These are phyloP conservation scores for Urophycis tenuis DNA, from an alignment of 2,797 vertebrate genomes.

Conservation along the genomic window DNA sequence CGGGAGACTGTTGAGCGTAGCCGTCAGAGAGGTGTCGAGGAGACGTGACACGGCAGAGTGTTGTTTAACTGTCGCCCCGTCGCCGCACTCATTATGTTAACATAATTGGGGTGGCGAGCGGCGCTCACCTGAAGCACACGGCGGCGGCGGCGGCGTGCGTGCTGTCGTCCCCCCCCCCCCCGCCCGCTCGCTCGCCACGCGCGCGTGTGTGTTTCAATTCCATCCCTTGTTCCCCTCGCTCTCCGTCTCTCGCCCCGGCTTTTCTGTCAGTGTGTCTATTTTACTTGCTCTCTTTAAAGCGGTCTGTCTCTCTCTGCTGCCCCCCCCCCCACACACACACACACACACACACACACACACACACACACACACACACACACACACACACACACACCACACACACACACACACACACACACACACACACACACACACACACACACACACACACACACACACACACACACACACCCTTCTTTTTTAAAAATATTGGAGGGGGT, in stretches of 20 bases:
- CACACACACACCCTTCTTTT: conserved; percentile 9
- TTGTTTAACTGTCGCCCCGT: conserved; percentile 53
- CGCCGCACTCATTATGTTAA: conserved; percentile 60
- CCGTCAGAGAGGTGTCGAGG: conserved; percentile 56
- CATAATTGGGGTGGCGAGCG: conserved; percentile 55
- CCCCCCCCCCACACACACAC: conserved; percentile 12
- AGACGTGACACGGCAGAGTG: conserved; percentile 48
- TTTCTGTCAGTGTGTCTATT: not conserved
- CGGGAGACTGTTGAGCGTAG: conserved; percentile 54
- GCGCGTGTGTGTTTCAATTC: not conserved
- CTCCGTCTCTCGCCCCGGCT: not conserved
- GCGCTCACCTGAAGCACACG: conserved; percentile 43
- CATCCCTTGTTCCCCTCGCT: not conserved
- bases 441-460: too few relatives aligned
- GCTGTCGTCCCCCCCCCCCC: conserved; percentile 28
- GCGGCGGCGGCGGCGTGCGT: too few relatives aligned
- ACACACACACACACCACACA: too few relatives aligned
- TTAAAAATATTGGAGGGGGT: conserved; percentile 29
- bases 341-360: too few relatives aligned
- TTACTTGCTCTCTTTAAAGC: not conserved
- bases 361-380: too few relatives aligned
- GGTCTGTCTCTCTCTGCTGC: not conserved
- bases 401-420: too few relatives aligned
- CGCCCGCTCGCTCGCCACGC: conserved; percentile 37
- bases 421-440: too few relatives aligned